phyloP scores from a whole-genome alignment of 2,797 vertebrate species.

The Acanthiza pusilla region DNA sequence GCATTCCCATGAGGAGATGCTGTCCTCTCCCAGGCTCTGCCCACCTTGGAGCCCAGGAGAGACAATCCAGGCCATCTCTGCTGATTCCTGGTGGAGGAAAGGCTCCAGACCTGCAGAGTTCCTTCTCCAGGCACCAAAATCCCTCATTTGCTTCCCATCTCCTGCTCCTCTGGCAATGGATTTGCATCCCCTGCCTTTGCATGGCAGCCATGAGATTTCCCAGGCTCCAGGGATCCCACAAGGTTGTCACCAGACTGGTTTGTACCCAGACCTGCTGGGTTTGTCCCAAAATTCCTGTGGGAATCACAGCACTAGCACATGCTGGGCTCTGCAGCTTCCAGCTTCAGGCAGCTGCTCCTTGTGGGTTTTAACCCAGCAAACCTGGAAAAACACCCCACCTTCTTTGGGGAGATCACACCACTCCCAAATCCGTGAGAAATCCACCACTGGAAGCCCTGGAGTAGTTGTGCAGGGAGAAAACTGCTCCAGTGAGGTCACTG shows the following conservation, averaged over 20 bases:
- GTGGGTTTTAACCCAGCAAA: not conserved
- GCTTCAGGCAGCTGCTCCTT: not conserved
- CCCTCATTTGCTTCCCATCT: not conserved
- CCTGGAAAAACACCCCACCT: not conserved
- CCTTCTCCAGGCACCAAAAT: not conserved
- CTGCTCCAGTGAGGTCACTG: not conserved
- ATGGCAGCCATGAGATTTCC: not conserved
- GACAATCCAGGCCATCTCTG: not conserved
- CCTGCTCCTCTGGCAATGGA: not conserved
- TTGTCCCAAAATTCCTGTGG: not conserved
- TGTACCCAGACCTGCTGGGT: not conserved
- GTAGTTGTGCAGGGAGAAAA: not conserved
- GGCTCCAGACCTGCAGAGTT: not conserved
- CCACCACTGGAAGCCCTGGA: not conserved
- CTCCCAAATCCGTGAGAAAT: not conserved
- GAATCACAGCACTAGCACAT: not conserved
- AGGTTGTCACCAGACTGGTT: conserved; percentile 5
- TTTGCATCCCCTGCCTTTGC: conserved; percentile 40
- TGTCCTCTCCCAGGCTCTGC: not conserved
- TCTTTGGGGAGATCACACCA: not conserved
- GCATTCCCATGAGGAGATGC: fast-evolving
- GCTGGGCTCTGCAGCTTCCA: not conserved
- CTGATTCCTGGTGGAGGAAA: not conserved
- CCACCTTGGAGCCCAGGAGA: fast-evolving
- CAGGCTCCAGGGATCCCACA: not conserved